Evolutionary conservation across 2,113 vertebrate species (phyloP).

Genomic region (Saccopteryx bilineata): DNA sequence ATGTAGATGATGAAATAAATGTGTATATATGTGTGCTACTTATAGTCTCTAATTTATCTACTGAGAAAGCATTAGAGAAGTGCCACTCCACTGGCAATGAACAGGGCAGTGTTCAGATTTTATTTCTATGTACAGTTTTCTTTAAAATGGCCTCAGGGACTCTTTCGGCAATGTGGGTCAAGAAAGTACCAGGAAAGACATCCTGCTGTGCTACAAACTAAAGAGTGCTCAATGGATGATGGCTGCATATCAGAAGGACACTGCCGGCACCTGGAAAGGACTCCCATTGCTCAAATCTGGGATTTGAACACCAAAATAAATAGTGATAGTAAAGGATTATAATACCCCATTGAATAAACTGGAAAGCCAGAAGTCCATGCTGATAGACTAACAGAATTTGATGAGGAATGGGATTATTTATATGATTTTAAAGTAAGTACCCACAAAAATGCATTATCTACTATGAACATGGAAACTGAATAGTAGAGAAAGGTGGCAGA

Average conservation of each 20-base stretch:
- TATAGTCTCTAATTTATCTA: neutral
- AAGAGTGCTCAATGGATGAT: neutral
- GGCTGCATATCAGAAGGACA: neutral
- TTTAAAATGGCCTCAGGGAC: neutral
- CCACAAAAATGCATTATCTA: neutral
- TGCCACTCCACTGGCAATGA: neutral
- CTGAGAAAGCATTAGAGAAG: neutral
- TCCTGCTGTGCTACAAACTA: neutral
- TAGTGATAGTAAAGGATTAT: neutral
- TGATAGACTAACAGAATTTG: neutral
- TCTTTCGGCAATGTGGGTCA: neutral
- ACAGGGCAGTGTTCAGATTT: neutral
- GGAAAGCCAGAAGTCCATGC: neutral
- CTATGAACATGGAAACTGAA: neutral
- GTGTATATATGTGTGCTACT: neutral
- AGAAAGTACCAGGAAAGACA: neutral
- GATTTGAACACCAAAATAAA: slow-evolving; percentile 1
- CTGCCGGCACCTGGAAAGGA: neutral
- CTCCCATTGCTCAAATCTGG: neutral
- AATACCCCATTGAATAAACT: neutral
- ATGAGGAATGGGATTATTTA: neutral
- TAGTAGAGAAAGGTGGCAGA: slow-evolving; percentile 13
- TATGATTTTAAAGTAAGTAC: neutral
- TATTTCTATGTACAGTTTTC: neutral
- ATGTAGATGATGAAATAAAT: neutral